Evolutionary conservation across 2,113 vertebrate species (phyloP).

Genomic region (Myiagra hebetior): DNA sequence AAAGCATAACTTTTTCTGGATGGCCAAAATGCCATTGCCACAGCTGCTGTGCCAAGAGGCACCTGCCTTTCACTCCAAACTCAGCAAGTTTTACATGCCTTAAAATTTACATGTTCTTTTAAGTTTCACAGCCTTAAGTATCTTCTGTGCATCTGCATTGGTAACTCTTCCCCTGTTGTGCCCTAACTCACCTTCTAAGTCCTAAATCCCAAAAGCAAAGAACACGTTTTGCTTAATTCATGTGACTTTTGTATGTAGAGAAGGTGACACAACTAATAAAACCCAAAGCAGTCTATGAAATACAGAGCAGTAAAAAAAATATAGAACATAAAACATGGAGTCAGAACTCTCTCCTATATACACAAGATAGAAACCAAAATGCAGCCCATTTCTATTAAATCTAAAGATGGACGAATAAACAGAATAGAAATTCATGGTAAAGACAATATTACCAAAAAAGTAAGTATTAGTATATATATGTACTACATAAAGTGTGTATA

Average conservation of each 20-base stretch:
- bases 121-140: background rate
- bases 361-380: background rate
- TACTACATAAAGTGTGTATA: too few relatives aligned
- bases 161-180: background rate
- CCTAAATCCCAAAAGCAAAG: background rate
- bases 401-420: background rate
- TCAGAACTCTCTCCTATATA: background rate
- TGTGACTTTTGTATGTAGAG: accelerated
- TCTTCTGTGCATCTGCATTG: background rate
- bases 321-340: background rate
- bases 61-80: background rate
- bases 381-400: background rate
- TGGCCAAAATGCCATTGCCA: background rate
- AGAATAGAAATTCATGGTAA: background rate
- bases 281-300: background rate
- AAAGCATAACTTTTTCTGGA: background rate
- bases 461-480: background rate
- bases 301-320: background rate
- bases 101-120: background rate
- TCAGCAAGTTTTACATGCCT: background rate
- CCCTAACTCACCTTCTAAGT: background rate
- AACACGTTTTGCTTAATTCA: background rate
- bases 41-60: background rate
- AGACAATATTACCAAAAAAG: background rate
- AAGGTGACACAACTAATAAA: background rate